Conservation (phyloP, 2,797 vertebrate species). For the Poeciliopsis gracilis region DNA sequence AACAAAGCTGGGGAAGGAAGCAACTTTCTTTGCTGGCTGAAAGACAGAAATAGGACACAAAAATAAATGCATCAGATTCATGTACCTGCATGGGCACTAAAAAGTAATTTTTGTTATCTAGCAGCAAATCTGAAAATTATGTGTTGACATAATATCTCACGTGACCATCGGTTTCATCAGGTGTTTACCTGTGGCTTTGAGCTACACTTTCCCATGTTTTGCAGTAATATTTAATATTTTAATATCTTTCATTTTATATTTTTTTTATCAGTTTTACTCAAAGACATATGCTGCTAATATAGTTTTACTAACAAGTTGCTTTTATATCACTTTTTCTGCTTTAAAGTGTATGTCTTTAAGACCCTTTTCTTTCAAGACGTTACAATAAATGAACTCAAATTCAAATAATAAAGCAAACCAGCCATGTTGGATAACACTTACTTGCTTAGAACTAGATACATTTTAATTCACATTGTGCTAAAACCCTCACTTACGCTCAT, state of each 20-base stretch:
- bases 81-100: background rate
- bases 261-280: background rate
- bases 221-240: background rate
- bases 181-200: background rate
- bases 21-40: conserved; percentile 91
- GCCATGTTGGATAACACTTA: background rate
- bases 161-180: background rate
- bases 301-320: background rate
- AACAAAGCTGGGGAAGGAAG: conserved; percentile 97
- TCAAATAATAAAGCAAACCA: background rate
- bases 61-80: conserved; percentile 2
- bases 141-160: background rate
- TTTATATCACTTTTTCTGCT: background rate
- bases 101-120: background rate
- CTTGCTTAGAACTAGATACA: background rate
- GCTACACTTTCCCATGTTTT: background rate
- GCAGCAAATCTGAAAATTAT: background rate
- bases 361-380: background rate
- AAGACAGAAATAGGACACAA: conserved; percentile 55
- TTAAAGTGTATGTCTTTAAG: background rate
- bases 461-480: background rate
- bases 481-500: background rate
- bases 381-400: background rate
- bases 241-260: no score
- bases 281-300: background rate